Conservation (phyloP, 2,888 invertebrate species). For the Ashinkailepas kermadecensis region DNA sequence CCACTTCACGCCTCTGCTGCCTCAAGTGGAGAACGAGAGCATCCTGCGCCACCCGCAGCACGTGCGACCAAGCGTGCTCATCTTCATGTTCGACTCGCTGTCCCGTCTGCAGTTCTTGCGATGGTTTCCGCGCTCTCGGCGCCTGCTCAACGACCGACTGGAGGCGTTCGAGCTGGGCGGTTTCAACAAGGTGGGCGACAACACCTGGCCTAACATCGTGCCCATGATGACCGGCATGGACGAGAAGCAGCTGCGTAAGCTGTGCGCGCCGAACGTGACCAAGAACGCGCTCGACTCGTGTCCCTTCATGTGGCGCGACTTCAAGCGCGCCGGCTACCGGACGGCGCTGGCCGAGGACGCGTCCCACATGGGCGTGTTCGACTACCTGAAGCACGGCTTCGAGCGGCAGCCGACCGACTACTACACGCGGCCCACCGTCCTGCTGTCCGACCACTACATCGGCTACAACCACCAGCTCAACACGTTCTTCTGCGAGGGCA, state of each 20-base stretch:
- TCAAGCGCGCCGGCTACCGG: slow-evolving; percentile 59
- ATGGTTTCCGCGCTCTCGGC: slow-evolving; percentile 40
- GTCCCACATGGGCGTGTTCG: slow-evolving; percentile 68
- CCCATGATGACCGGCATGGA: slow-evolving; percentile 67
- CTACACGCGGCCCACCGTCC: slow-evolving; percentile 66
- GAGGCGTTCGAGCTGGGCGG: slow-evolving; percentile 40
- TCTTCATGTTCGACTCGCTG: slow-evolving; percentile 44
- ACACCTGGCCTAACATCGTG: slow-evolving; percentile 83
- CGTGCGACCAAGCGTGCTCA: slow-evolving; percentile 39
- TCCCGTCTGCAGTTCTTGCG: slow-evolving; percentile 43
- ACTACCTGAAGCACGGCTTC: slow-evolving; percentile 70
- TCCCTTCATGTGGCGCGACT: slow-evolving; percentile 76
- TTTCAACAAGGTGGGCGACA: slow-evolving; percentile 72
- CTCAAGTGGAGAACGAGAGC: background rate
- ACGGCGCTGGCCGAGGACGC: slow-evolving; percentile 80
- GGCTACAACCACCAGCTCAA: slow-evolving; percentile 59
- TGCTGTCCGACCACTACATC: slow-evolving; percentile 57
- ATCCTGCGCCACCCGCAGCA: slow-evolving; percentile 26
- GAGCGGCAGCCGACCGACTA: slow-evolving; percentile 72
- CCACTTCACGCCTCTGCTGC: slow-evolving; percentile 33
- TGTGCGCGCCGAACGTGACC: slow-evolving; percentile 53
- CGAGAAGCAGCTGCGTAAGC: slow-evolving; percentile 54
- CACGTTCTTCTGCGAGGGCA: slow-evolving; percentile 61
- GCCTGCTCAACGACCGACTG: slow-evolving; percentile 38
- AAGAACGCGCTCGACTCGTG: slow-evolving; percentile 63